A percentile compares a stretch with the other conserved stretches of the same genome.
phyloP scores from a whole-genome alignment of 2,888 invertebrate species.

The Lycia hirtaria region DNA sequence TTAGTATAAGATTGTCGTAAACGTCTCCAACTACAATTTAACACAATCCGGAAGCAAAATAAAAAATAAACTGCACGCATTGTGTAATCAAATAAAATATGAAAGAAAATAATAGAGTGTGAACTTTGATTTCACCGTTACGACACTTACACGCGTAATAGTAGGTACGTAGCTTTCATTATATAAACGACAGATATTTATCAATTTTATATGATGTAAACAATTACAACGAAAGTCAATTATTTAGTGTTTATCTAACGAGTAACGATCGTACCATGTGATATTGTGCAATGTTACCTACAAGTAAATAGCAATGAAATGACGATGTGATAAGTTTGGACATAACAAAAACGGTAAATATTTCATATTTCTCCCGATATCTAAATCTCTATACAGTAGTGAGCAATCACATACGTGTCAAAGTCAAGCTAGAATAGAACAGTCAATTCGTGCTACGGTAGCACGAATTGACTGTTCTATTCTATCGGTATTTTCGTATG shows the following conservation, averaged over 20 bases:
- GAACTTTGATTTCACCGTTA: conserved; percentile 23
- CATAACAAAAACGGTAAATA: not conserved
- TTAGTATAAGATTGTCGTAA: too few relatives aligned
- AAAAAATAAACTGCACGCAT: conserved; percentile 41
- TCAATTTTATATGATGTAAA: conserved; percentile 13
- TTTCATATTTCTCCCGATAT: not conserved
- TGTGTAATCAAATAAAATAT: conserved; percentile 41
- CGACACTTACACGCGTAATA: not conserved
- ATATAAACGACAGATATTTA: conserved; percentile 12
- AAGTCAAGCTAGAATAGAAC: too few relatives aligned
- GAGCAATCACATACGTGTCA: too few relatives aligned
- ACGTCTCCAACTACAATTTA: too few relatives aligned
- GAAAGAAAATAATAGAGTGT: conserved; percentile 19
- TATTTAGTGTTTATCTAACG: conserved; percentile 16
- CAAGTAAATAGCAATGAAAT: not conserved
- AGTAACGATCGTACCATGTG: conserved; percentile 4
- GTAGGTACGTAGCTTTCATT: too few relatives aligned
- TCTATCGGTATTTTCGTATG: too few relatives aligned
- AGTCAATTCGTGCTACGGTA: too few relatives aligned
- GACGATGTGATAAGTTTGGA: not conserved
- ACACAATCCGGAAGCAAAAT: conserved; percentile 25
- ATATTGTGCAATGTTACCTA: conserved; percentile 12
- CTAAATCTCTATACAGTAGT: not conserved
- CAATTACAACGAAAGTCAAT: conserved; percentile 17
- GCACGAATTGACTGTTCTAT: too few relatives aligned